Percentiles rank a stretch among this genome's conserved stretches.
These are phyloP conservation scores for Agonopterix alstromeriana DNA, from an alignment of 2,888 invertebrate genomes.

Conservation along the genomic window DNA sequence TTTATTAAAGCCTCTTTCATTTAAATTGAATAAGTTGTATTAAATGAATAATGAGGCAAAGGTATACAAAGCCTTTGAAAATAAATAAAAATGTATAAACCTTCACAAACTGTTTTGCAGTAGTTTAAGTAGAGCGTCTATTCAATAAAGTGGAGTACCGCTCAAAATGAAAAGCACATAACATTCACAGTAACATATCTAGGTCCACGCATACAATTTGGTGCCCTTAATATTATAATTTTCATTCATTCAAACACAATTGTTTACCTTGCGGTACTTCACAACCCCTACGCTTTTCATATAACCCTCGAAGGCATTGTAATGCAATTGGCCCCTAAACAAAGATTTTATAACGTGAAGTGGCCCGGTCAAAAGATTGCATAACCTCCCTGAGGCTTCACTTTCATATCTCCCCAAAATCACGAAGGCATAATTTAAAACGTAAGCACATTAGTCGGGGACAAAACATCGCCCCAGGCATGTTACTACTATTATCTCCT, in stretches of 20 bases:
- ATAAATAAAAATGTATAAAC: no score
- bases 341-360: conserved; percentile 42
- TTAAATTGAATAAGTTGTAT: no score
- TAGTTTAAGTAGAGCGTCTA: no score
- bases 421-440: conserved; percentile 50
- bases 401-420: conserved; percentile 62
- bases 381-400: conserved; percentile 37
- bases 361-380: conserved; percentile 42
- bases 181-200: no score
- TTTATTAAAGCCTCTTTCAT: no score
- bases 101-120: no score
- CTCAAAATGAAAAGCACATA: no score
- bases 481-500: conserved; percentile 8
- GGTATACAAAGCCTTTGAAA: no score
- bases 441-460: conserved; percentile 50
- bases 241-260: not conserved
- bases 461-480: conserved; percentile 34
- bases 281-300: conserved; percentile 14
- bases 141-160: no score
- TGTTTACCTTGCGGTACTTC: conserved; percentile 1
- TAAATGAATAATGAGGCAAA: no score
- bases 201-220: not conserved
- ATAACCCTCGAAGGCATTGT: conserved; percentile 25
- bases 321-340: conserved; percentile 44
- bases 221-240: not conserved